phyloP scores from a whole-genome alignment of 2,113 vertebrate species.

The Xenopus laevis region DNA sequence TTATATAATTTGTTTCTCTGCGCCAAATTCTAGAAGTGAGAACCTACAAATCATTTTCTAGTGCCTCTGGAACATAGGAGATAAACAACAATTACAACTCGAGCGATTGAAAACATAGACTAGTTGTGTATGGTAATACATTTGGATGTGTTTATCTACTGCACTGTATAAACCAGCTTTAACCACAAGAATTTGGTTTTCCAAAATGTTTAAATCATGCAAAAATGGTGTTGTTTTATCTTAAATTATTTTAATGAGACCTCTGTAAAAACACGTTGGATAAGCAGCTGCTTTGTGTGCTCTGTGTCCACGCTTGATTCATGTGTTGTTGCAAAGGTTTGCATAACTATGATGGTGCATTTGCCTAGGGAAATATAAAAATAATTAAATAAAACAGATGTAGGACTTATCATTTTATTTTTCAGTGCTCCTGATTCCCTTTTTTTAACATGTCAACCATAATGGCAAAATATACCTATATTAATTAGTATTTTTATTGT shows the following conservation, averaged over 20 bases:
- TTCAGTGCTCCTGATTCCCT: too few species aligned
- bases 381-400: slow-evolving; percentile 15
- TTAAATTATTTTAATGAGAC: slow-evolving; percentile 39
- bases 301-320: slow-evolving; percentile 47
- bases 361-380: slow-evolving; percentile 56
- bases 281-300: slow-evolving; percentile 26
- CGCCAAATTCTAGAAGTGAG: too few species aligned
- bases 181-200: slow-evolving; percentile 37
- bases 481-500: too few species aligned
- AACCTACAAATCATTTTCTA: too few species aligned
- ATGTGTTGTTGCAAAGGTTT: slow-evolving; percentile 56
- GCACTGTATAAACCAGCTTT: slow-evolving; percentile 17
- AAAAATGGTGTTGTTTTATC: slow-evolving; percentile 43
- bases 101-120: neutral
- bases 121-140: slow-evolving; percentile 16
- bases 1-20: too few species aligned
- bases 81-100: too few species aligned
- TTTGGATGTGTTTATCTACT: slow-evolving; percentile 38
- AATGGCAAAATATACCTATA: too few species aligned
- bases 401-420: slow-evolving; percentile 30
- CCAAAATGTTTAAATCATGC: slow-evolving; percentile 43
- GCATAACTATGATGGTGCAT: slow-evolving; percentile 49
- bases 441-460: too few species aligned
- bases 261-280: slow-evolving; percentile 35
- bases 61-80: too few species aligned